A percentile compares a stretch with the other conserved stretches of the same genome.
These are phyloP conservation scores for Nettapus auritus DNA, from an alignment of 2,113 vertebrate genomes.

Conservation along the genomic window DNA sequence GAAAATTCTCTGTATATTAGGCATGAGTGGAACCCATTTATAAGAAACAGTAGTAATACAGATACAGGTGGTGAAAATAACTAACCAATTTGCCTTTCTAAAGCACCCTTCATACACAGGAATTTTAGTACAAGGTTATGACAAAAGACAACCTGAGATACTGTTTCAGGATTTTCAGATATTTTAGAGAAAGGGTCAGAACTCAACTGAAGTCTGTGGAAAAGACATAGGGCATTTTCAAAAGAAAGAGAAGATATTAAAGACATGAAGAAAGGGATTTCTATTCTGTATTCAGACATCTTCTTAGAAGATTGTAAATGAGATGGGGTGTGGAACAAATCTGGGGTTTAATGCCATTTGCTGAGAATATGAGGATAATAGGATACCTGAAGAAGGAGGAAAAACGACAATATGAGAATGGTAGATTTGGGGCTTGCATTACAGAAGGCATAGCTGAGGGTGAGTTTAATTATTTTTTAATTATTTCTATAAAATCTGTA, in stretches of 20 bases:
- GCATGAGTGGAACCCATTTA: background rate
- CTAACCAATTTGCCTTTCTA: background rate
- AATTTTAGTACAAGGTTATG: background rate
- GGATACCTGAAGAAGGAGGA: background rate
- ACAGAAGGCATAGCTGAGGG: background rate
- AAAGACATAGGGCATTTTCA: background rate
- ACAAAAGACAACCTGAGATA: background rate
- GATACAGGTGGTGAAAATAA: background rate
- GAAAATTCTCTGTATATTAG: background rate
- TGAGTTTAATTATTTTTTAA: background rate
- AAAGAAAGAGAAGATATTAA: background rate
- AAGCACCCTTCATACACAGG: background rate
- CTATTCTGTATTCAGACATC: background rate
- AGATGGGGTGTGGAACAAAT: background rate
- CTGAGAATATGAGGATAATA: background rate
- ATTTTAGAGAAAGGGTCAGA: background rate
- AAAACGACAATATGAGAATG: background rate
- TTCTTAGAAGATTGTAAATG: background rate
- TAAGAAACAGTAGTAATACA: background rate
- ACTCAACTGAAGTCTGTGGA: background rate
- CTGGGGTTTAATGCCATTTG: background rate
- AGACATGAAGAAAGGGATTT: background rate
- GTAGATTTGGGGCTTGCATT: background rate
- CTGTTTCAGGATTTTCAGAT: background rate
- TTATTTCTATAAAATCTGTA: background rate